Conservation (phyloP, 2,113 vertebrate species). For the Plecotus auritus region DNA sequence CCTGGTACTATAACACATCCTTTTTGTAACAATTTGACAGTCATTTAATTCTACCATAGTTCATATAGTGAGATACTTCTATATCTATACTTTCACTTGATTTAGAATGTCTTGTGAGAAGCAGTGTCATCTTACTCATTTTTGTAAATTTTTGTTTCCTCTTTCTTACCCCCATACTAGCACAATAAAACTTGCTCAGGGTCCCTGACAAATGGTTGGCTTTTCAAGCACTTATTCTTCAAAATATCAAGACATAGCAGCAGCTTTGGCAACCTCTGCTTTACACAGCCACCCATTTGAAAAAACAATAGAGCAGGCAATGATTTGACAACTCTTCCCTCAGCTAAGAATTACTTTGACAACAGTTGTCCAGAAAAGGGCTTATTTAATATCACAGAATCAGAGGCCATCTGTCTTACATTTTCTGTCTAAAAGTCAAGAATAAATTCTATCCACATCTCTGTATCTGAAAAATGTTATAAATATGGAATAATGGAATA, state of each 20-base stretch:
- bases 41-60: neutral
- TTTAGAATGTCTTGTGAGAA: neutral
- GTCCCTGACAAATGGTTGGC: neutral
- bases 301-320: neutral
- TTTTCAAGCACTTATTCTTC: conserved; percentile 15
- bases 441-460: conserved; percentile 21
- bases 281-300: neutral
- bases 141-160: neutral
- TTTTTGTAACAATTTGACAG: neutral
- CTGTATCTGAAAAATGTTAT: neutral
- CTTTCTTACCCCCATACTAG: neutral
- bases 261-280: conserved; percentile 11
- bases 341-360: neutral
- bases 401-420: conserved; percentile 40
- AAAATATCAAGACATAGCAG: conserved; percentile 29
- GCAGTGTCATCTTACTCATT: neutral
- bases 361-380: neutral
- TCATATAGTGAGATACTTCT: neutral
- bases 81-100: neutral
- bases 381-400: conserved; percentile 58
- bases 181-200: neutral
- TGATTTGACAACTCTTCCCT: conserved; percentile 28
- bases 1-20: neutral
- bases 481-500: neutral
- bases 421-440: conserved; percentile 35